Evolutionary conservation across 1,140 invertebrate genomes (phyloP).

Genomic region (Metopolophium dirhodum): DNA sequence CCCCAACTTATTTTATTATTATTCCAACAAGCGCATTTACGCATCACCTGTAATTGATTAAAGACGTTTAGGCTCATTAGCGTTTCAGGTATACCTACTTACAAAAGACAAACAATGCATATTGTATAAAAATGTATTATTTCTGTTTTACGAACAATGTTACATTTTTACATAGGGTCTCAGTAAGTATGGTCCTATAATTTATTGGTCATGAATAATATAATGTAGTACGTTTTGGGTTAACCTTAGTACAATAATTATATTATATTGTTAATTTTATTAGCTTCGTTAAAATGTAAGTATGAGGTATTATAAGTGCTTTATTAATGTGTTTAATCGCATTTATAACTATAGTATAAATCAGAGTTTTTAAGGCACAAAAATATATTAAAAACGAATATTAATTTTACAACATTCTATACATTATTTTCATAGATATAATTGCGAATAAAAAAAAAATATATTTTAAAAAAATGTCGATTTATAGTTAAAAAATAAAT

Average conservation of each 20-base stretch:
- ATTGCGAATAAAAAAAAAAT: background rate
- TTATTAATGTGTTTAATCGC: too few relatives aligned
- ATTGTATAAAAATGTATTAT: background rate
- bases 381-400: background rate
- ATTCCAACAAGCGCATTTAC: background rate
- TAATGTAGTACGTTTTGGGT: background rate
- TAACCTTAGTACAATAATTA: background rate
- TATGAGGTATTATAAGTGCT: too few relatives aligned
- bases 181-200: background rate
- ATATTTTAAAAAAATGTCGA: background rate
- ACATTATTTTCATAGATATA: too few relatives aligned
- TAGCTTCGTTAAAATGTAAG: too few relatives aligned
- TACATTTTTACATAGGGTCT: background rate
- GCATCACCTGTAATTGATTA: background rate
- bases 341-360: too few relatives aligned
- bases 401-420: background rate
- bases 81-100: background rate
- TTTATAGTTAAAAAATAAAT: background rate
- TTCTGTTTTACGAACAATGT: background rate
- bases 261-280: too few relatives aligned
- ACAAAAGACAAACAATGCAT: background rate
- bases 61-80: background rate
- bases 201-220: background rate
- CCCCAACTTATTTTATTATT: background rate
- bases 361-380: background rate